These are phyloP conservation scores for Zaprionus gabonicus DNA, from an alignment of 1,140 invertebrate genomes.

Conservation along the genomic window DNA sequence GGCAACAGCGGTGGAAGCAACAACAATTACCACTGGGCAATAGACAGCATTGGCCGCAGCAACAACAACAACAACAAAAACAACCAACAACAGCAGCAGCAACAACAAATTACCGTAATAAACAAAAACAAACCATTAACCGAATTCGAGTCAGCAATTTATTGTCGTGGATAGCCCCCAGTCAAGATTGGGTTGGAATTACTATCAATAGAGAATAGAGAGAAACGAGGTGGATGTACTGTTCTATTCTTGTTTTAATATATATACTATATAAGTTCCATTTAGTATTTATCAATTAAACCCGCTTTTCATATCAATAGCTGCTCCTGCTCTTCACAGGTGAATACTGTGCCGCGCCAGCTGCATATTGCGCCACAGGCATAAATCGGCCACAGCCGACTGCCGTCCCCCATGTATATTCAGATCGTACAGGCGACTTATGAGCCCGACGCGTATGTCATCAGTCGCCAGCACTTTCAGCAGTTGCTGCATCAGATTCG, in stretches of 20 bases:
- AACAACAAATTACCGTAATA: conserved; percentile 77
- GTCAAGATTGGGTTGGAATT: conserved; percentile 10
- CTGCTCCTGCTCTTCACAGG: conserved; percentile 43
- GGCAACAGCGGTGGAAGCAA: conserved; percentile 1
- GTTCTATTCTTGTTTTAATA: conserved; percentile 53
- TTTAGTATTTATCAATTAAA: conserved; percentile 47
- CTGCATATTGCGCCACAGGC: conserved; percentile 91
- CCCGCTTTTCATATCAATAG: not conserved
- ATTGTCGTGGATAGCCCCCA: conserved; percentile 19
- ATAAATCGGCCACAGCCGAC: conserved; percentile 92
- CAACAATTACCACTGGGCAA: conserved; percentile 8
- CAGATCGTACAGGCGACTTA: conserved; percentile 90
- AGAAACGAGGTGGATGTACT: conserved; percentile 23
- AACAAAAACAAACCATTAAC: conserved; percentile 61
- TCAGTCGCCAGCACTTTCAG: conserved; percentile 87
- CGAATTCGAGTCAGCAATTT: conserved; percentile 57
- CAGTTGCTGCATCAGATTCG: conserved; percentile 90
- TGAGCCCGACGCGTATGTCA: conserved; percentile 78
- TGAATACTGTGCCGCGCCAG: conserved; percentile 85
- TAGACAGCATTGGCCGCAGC: not conserved
- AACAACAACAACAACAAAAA: not conserved
- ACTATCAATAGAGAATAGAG: not conserved
- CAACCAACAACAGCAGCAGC: conserved; percentile 35
- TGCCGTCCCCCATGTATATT: conserved; percentile 89
- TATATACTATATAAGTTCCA: conserved; percentile 43